A percentile compares a stretch with the other conserved stretches of the same genome.
Conservation (phyloP, 2,113 vertebrate species). For the Pterocles orientalis region DNA sequence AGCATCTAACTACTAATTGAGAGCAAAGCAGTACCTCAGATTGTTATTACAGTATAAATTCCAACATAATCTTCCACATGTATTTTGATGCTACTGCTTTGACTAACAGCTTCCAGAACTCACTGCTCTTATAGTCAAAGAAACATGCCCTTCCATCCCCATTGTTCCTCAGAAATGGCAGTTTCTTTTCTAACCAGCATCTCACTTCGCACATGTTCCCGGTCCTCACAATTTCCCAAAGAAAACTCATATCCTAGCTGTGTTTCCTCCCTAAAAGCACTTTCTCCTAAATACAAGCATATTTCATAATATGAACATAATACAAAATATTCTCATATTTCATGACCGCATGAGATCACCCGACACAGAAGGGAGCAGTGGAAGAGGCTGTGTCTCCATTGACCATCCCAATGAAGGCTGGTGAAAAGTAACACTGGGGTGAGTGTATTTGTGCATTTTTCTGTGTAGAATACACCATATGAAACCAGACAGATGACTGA, state of each 20-base stretch:
- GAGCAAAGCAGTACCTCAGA: background rate
- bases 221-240: background rate
- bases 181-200: background rate
- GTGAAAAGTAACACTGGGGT: background rate
- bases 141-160: background rate
- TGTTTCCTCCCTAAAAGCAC: background rate
- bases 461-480: no score
- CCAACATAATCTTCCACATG: background rate
- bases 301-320: no score
- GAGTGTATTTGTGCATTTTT: background rate
- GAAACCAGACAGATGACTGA: background rate
- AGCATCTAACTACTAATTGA: background rate
- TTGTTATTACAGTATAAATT: background rate
- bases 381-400: background rate
- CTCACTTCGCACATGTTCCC: background rate
- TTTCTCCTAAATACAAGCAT: background rate
- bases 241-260: background rate
- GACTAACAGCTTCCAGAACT: background rate
- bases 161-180: background rate
- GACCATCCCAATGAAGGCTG: accelerated
- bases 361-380: background rate
- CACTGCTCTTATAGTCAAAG: background rate
- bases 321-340: no score
- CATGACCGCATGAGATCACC: background rate
- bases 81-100: background rate